A percentile compares a stretch with the other conserved stretches of the same genome.
These are phyloP conservation scores for Mesoclemmys tuberculata DNA, from an alignment of 2,113 vertebrate species.

Conservation along the genomic window DNA sequence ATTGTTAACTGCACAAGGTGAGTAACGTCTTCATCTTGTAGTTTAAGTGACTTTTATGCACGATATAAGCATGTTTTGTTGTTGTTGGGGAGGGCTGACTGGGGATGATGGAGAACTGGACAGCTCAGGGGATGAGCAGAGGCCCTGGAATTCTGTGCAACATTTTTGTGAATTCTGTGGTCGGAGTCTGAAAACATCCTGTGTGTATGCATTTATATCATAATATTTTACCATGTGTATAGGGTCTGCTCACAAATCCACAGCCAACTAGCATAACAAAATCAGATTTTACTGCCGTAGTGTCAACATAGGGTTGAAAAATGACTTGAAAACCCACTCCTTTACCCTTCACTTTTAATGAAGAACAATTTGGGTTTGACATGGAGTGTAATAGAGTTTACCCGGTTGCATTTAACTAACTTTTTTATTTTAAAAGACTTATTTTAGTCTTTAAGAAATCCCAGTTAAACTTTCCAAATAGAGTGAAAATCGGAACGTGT, in stretches of 20 bases:
- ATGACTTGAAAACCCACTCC: constrained; percentile 67
- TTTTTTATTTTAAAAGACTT: constrained; percentile 59
- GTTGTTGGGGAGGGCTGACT: background rate
- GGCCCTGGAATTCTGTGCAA: background rate
- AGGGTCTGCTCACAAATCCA: constrained; percentile 66
- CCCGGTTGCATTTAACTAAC: constrained; percentile 56
- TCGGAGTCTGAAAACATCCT: constrained; percentile 55
- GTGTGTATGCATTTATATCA: constrained; percentile 41
- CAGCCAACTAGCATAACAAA: constrained; percentile 69
- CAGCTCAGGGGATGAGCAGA: background rate
- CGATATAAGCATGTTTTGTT: background rate
- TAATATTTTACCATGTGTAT: constrained; percentile 33
- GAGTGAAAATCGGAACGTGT: constrained; percentile 46
- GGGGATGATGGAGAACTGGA: constrained; percentile 19
- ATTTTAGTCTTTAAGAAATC: constrained; percentile 65
- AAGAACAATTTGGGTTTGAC: constrained; percentile 39
- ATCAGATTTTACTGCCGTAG: constrained; percentile 66
- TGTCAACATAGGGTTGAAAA: constrained; percentile 72
- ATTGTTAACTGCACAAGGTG: too few species aligned
- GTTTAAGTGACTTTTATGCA: constrained; percentile 42
- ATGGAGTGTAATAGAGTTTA: constrained; percentile 61
- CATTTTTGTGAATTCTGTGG: background rate
- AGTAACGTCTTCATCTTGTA: constrained; percentile 20
- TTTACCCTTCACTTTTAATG: constrained; percentile 60
- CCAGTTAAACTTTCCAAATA: constrained; percentile 53